Conservation (phyloP, 2,888 invertebrate species). For the Tribolium freemani region DNA sequence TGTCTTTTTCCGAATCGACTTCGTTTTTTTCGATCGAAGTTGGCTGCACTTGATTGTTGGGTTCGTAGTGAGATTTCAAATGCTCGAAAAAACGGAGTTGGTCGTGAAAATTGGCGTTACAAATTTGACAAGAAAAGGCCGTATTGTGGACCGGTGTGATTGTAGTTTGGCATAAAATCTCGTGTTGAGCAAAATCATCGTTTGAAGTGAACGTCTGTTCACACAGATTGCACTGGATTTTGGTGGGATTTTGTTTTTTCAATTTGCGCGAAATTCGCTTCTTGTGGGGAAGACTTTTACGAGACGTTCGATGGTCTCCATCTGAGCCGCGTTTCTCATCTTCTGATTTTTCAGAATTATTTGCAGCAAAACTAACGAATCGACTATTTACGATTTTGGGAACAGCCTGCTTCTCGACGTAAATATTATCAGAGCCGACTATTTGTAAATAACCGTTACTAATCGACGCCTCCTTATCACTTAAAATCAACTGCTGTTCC, state of each 20-base stretch:
- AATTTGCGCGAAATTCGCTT: slow-evolving; percentile 87
- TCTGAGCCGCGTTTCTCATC: slow-evolving; percentile 62
- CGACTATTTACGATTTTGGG: slow-evolving; percentile 44
- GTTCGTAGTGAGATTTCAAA: slow-evolving; percentile 86
- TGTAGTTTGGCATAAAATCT: slow-evolving; percentile 67
- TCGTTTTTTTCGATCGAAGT: slow-evolving; percentile 10
- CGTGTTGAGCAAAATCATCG: slow-evolving; percentile 69
- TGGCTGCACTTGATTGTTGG: slow-evolving; percentile 56
- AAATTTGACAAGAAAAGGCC: slow-evolving; percentile 82
- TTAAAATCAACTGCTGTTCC: slow-evolving; percentile 62
- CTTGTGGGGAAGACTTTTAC: slow-evolving; percentile 86
- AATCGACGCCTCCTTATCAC: slow-evolving; percentile 56
- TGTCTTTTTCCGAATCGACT: slow-evolving; percentile 33
- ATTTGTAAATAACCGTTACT: slow-evolving; percentile 63
- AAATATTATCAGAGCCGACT: slow-evolving; percentile 63
- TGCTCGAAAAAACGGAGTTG: slow-evolving; percentile 90
- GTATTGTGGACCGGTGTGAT: slow-evolving; percentile 67
- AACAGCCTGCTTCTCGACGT: slow-evolving; percentile 58
- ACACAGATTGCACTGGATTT: slow-evolving; percentile 68
- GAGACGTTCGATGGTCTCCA: slow-evolving; percentile 65
- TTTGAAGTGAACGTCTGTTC: slow-evolving; percentile 67
- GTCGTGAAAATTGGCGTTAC: slow-evolving; percentile 80
- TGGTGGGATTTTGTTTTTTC: slow-evolving; percentile 69
- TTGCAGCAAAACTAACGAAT: slow-evolving; percentile 4
- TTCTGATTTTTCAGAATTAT: slow-evolving; percentile 55